These are phyloP conservation scores for Sigmodon hispidus DNA, from an alignment of 2,113 vertebrate species.

Conservation along the genomic window DNA sequence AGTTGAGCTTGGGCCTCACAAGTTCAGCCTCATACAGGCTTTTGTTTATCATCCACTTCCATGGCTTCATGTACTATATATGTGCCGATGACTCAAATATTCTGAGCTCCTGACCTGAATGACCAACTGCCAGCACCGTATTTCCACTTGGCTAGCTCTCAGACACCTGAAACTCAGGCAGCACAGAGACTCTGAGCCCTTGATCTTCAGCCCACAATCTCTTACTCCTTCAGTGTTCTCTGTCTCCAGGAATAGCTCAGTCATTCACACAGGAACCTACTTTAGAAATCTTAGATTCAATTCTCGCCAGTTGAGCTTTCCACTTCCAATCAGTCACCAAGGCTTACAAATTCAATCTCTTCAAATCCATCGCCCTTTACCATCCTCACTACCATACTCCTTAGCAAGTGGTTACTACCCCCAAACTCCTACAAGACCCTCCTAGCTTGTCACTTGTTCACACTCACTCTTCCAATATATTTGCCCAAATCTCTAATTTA, in stretches of 20 bases:
- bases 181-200: conserved; percentile 44
- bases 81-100: conserved; percentile 62
- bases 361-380: not conserved
- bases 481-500: conserved; percentile 1
- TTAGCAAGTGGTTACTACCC: not conserved
- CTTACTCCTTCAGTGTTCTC: conserved; percentile 61
- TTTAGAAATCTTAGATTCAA: conserved; percentile 4
- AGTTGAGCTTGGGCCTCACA: not conserved
- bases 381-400: not conserved
- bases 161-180: conserved; percentile 39
- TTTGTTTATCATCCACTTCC: conserved; percentile 43
- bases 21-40: not conserved
- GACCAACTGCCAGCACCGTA: conserved; percentile 42
- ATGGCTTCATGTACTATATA: conserved; percentile 67
- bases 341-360: not conserved
- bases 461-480: not conserved
- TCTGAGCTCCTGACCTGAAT: conserved; percentile 71
- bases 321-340: not conserved
- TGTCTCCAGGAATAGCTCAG: conserved; percentile 63
- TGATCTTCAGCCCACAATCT: conserved; percentile 52
- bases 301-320: not conserved
- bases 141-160: conserved; percentile 60
- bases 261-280: not conserved
- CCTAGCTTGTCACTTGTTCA: not conserved
- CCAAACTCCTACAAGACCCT: not conserved